Evolutionary conservation across 2,113 vertebrate genomes (phyloP), one percentile per base, ranked within the genome.

Genomic region (Nannospalax galili): DNA sequence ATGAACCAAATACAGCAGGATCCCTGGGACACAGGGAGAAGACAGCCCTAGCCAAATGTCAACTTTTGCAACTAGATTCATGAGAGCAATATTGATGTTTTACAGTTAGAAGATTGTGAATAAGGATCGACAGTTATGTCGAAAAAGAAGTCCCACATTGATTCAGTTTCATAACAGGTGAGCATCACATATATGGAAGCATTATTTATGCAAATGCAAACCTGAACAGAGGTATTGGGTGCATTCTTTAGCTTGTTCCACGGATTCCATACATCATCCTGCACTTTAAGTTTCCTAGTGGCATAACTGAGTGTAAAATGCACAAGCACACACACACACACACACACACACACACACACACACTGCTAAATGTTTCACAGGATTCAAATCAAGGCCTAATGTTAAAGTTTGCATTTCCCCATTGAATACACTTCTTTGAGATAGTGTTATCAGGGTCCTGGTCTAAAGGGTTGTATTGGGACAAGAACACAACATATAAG

Each of bases 341-440:
- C 48, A 52, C 11, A 52, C 48, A 52, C 48, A 52, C 48, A 52
- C 48, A 52, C 48, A 52, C 48, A 52, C n/a, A n/a, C n/a, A n/a
- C n/a, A 12, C 8, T 69, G 74, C 56, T 79, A 79, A 78, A 42
- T 60, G 58, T 62, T 80, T 70, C 62, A 56, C 5, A 9, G n/a
- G 16, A n/a, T 72, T 74, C 24, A 28, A 84, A 52, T 62, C 1
- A 79, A 84, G 84, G 16, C 26, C 5, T 88, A 32, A 92, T 45
- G 91, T 81, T 92, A 56, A 88, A 75, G 48, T 89, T n/a, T 26
- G 4, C 69, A 35, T 56, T 92, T 93, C 56, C 60, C 70, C 12
- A 20, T 30, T 32, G 10, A 5, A n/a, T 15, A 20, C 12, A 26
- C 24, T 35, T n/a, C 20, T 80, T 58, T 80, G 35, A 17, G 28